A percentile compares a stretch with the other conserved stretches of the same genome.
These are phyloP conservation scores for Trachurus trachurus DNA, from an alignment of 2,797 vertebrate species.

Conservation along the genomic window DNA sequence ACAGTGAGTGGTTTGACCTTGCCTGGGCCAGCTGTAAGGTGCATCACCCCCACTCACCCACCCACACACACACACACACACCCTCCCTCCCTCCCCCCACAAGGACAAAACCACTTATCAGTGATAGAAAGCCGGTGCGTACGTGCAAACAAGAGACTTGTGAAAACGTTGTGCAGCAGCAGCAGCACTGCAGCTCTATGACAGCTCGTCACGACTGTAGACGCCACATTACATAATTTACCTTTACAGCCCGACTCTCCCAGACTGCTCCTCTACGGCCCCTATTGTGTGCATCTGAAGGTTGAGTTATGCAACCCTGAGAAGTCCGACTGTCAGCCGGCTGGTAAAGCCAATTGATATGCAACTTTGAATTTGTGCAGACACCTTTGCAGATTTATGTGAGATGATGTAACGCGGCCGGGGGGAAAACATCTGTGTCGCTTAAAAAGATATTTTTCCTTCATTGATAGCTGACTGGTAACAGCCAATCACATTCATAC, in stretches of 20 bases:
- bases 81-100: background rate
- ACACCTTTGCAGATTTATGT: slow-evolving; percentile 1
- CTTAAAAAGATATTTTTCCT: background rate
- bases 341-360: slow-evolving; percentile 23
- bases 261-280: slow-evolving; percentile 5
- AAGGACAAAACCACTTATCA: slow-evolving; percentile 73
- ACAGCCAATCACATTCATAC: background rate
- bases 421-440: background rate
- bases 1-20: slow-evolving; percentile 71
- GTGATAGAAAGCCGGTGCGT: slow-evolving; percentile 47
- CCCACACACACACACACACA: background rate
- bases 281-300: slow-evolving; percentile 31
- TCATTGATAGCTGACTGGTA: background rate
- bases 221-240: slow-evolving; percentile 27
- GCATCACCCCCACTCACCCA: slow-evolving; percentile 35
- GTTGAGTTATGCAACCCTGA: slow-evolving; percentile 26
- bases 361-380: slow-evolving; percentile 2
- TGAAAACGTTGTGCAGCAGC: slow-evolving; percentile 40
- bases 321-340: background rate
- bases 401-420: background rate
- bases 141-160: slow-evolving; percentile 45
- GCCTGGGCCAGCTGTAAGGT: slow-evolving; percentile 59
- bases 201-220: slow-evolving; percentile 11
- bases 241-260: slow-evolving; percentile 6
- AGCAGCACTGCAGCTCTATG: slow-evolving; percentile 23